These are phyloP conservation scores for Epirrhoe tristata DNA, from an alignment of 2,888 invertebrate species.

Conservation along the genomic window DNA sequence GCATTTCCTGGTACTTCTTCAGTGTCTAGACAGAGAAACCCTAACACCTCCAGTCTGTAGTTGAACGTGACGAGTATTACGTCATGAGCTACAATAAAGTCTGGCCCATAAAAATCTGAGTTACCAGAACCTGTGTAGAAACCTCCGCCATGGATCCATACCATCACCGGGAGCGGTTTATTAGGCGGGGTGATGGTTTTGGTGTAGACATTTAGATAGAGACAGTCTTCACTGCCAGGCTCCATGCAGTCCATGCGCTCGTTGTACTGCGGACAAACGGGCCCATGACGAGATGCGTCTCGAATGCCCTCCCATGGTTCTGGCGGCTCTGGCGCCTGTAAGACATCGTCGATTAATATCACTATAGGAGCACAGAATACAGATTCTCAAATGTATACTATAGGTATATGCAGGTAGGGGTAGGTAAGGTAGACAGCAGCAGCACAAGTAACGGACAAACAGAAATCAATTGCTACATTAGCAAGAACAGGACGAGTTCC, in stretches of 20 bases:
- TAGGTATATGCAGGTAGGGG: not conserved
- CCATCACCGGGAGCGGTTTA: slow-evolving; percentile 69
- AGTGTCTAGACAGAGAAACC: slow-evolving; percentile 76
- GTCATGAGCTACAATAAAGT: slow-evolving; percentile 75
- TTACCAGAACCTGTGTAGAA: slow-evolving; percentile 82
- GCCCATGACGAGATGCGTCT: slow-evolving; percentile 71
- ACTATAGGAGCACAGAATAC: too few species aligned
- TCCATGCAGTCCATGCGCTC: slow-evolving; percentile 79
- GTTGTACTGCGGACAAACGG: slow-evolving; percentile 79
- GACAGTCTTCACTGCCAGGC: slow-evolving; percentile 87
- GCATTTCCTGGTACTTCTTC: slow-evolving; percentile 81
- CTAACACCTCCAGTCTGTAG: slow-evolving; percentile 79
- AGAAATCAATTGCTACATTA: slow-evolving; percentile 1
- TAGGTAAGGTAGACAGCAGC: not conserved
- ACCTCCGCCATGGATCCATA: slow-evolving; percentile 82
- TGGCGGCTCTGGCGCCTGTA: slow-evolving; percentile 74
- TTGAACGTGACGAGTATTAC: slow-evolving; percentile 78
- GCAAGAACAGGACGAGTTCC: slow-evolving; percentile 23
- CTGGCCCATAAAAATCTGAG: slow-evolving; percentile 79
- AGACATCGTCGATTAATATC: not conserved
- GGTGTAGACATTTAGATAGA: slow-evolving; percentile 89
- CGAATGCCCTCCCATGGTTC: slow-evolving; percentile 71
- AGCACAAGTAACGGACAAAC: slow-evolving; percentile 5
- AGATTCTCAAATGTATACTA: not conserved
- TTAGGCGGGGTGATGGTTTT: slow-evolving; percentile 53